Evolutionary conservation across 2,797 vertebrate species (phyloP), one percentile per base, ranked within the genome.

Genomic region (Ataeniobius toweri): DNA sequence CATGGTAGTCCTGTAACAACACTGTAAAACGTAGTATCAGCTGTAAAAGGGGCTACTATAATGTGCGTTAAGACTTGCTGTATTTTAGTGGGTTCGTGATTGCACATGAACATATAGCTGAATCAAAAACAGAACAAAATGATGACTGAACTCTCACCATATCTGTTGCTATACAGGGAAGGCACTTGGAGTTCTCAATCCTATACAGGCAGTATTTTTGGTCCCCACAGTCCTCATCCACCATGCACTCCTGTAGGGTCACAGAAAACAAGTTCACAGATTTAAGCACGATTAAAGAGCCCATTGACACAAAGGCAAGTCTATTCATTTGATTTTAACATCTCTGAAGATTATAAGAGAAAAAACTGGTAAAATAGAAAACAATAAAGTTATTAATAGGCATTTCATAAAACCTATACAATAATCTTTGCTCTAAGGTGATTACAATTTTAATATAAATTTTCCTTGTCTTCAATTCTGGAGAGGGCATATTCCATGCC

Each of bases 191-290:
- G 80, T 93, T 95, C 8, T 95, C 93, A 4, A 96, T 95, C 83
- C 96, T 93, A 79, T 98, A 97, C 61, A 97, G 94, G 91, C 98
- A 99, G 10, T 96, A 99, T 18, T 88, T 94, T 79, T 92, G 90
- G 0, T 91, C 82, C 0, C 95, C 96, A 18, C 98, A 99, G 93
- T 99, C 98, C 83, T 98, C 98, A 0, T 98, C 97, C 70, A 98
- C 96, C 89, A 98, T 96, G 71, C 98, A 99, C 51, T 99, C 97
- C 98, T 99, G 63, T 5, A 50, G 71, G 48, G 36, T 36, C 67
- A 69, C 24, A 69, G 7, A 50, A 70, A 22, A 70, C 20, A 5
- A 51, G 28, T 71, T 36, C 73, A 76, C 22, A 65, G 7, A 71
- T 36, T 50, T 3, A 16, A 48, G 55, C 12, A 69, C n/a, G 69